Percentiles rank a stretch among this genome's conserved stretches.
Evolutionary conservation across 53 echinoderm and acorn worm genomes (phyloP).

Genomic region (Henricia sp.): DNA sequence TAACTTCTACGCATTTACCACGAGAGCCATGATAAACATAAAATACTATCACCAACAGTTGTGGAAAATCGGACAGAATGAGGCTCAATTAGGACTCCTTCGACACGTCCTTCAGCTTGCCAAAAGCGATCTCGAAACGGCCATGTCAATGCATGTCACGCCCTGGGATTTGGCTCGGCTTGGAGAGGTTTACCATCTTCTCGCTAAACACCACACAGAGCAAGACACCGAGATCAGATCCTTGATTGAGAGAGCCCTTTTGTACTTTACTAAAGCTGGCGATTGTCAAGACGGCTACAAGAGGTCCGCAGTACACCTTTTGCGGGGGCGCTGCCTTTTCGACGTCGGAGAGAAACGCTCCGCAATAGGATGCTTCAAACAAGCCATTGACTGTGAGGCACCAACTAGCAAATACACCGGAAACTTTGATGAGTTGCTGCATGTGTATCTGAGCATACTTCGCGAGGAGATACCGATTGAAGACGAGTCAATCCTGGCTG

Average conservation of each 20-base stretch:
- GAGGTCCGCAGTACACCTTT: background rate
- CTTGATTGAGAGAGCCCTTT: conserved; percentile 31
- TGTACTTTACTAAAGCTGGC: conserved; percentile 31
- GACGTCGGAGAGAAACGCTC: conserved; percentile 42
- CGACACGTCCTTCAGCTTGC: conserved; percentile 20
- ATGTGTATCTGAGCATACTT: conserved; percentile 19
- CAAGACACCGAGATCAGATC: conserved; percentile 27
- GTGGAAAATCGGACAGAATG: no score
- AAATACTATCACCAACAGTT: conserved; percentile 5
- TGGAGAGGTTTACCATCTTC: conserved; percentile 24
- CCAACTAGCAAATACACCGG: conserved; percentile 14
- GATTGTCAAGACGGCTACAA: conserved; percentile 42
- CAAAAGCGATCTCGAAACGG: conserved; percentile 25
- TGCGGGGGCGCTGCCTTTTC: conserved; percentile 28
- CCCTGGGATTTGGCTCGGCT: conserved; percentile 30
- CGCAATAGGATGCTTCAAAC: conserved; percentile 45
- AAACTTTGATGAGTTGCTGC: conserved; percentile 29
- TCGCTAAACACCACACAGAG: conserved; percentile 33
- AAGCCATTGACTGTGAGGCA: conserved; percentile 51
- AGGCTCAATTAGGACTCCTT: conserved; percentile 8
- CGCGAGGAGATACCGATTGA: background rate
- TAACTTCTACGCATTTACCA: conserved; percentile 41
- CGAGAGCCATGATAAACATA: conserved; percentile 20
- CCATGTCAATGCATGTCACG: conserved; percentile 28
- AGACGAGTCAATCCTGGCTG: conserved; percentile 7